Base-by-base conservation (phyloP, 2,113 vertebrate genomes). In the Pluvialis apricaria region DNA sequence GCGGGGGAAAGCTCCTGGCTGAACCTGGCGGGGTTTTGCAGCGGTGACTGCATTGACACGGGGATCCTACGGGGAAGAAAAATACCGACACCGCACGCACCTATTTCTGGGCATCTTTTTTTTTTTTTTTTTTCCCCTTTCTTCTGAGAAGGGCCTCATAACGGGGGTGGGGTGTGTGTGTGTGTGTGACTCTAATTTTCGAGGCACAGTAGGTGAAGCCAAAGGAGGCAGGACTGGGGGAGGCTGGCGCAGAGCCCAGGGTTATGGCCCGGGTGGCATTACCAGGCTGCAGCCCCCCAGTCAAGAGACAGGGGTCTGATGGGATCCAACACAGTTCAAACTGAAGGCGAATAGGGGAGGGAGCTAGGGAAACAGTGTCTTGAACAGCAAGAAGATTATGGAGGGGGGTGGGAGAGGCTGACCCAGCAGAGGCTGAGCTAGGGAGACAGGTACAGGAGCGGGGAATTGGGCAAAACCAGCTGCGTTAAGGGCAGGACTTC, bases 261-360 rank as follows among this genome's bases (percentile, higher is more conserved):
- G 2, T 20, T 11, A 0, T 1, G n/a, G 42, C 36, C 28, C 7
- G 1, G 25, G 9, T 9, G n/a, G n/a, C 21, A 26, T 3, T 14
- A 4, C 11, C 21, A 1, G 2, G n/a, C n/a, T 25, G 38, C 84
- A 42, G 18, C 45, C 3, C 18, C 18, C 29, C 58, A 2, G 40
- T 0, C 32, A 3, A 7, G 58, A n/a, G 9, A 28, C 3, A 19
- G n/a, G 16, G 64, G 16, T 32, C 20, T 28, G 73, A 5, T 2
- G 4, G 15, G 32, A 55, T 8, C 42, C 25, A 2, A 4, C 18
- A 8, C 4, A 21, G 44, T 10, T 21, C 20, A 12, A 25, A 38
- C 69, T 15, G 57, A 52, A 6, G 15, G 34, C 4, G 32, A 40
- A 5, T 2, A 15, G 12, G 70, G 24, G 22, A 20, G 22, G 13